Base-by-base conservation (phyloP, 2,888 invertebrate genomes). In the Brassicogethes aeneus region DNA sequence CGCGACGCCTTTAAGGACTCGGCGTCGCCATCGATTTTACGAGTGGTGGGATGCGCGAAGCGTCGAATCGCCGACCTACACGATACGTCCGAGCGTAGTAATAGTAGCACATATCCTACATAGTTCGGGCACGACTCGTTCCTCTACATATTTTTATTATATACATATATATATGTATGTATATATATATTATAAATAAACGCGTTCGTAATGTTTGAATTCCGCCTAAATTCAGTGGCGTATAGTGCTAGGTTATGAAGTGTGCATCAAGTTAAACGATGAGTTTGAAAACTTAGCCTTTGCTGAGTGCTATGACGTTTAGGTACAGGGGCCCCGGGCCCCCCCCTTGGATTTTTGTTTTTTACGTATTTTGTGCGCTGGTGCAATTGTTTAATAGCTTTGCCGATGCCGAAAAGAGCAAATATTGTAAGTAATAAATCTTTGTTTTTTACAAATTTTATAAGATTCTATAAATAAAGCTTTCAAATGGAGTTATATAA, bases 21-120 rank as follows among this genome's bases (percentile, higher is more conserved):
- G 57, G 51, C 56, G 56, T 54, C 55, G 52, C 42, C 59, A 64
- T 62, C 61, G 64, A 62, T 63, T 63, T 62, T 62, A 51, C 48
- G 45, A 52, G 46, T 5, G n/a, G n/a, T 5, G 23, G 23, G 10
- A 40, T 40, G 40, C 29, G 23, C 40, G 40, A 34, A 34, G 29
- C 40, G 34, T 35, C n/a, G n/a, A n/a, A n/a, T 35, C 15, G 29
- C 15, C n/a, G 23, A 10, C 23, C 5, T 23, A 23, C 8, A 3
- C 23, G 5, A 23, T 23, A 5, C 23, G 23, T 23, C 23, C 5
- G 5, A 5, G 5, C 23, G 23, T 23, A 23, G 23, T 23, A 23
- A 7, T 23, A 23, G 5, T 23, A 23, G 23, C 23, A 23, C 23
- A 23, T 23, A 23, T 23, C 23, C 23, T 7, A n/a, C n/a, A n/a